phyloP scores from a whole-genome alignment of 2,113 vertebrate species.

The Pelusios castaneus region DNA sequence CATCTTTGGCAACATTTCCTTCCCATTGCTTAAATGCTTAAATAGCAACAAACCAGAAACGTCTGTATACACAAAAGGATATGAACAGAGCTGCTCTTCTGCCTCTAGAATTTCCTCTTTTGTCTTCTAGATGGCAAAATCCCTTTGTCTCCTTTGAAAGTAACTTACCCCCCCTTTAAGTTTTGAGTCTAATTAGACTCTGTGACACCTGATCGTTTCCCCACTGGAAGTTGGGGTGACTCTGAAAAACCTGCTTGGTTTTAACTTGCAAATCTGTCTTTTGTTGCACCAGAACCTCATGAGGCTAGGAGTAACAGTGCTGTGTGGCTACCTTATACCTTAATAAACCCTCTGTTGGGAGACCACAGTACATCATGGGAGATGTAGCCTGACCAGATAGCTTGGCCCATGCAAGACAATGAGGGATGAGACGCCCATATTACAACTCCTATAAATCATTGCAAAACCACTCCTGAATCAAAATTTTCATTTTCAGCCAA shows the following conservation, averaged over 20 bases:
- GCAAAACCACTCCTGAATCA: not conserved
- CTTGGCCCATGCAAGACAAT: not conserved
- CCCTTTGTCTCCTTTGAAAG: not conserved
- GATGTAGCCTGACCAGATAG: not conserved
- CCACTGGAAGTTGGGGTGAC: accelerated
- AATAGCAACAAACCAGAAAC: not conserved
- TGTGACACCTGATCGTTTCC: not conserved
- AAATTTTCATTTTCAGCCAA: not conserved
- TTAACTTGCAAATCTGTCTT: slow-evolving; percentile 41
- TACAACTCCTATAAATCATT: not conserved
- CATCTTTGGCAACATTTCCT: not conserved
- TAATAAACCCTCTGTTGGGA: not conserved
- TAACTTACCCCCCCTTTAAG: not conserved
- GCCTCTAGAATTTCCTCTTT: accelerated
- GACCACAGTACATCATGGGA: not conserved
- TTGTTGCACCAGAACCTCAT: slow-evolving; percentile 32
- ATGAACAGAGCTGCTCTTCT: not conserved
- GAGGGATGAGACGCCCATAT: not conserved
- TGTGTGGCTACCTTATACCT: not conserved
- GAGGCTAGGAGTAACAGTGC: not conserved
- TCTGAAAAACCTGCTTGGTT: not conserved
- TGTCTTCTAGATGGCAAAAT: not conserved
- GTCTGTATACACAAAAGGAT: not conserved
- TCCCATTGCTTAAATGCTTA: not conserved
- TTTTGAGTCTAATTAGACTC: not conserved